These are phyloP conservation scores for Drosophila ogumai DNA, from an alignment of 1,140 invertebrate species.

Conservation along the genomic window DNA sequence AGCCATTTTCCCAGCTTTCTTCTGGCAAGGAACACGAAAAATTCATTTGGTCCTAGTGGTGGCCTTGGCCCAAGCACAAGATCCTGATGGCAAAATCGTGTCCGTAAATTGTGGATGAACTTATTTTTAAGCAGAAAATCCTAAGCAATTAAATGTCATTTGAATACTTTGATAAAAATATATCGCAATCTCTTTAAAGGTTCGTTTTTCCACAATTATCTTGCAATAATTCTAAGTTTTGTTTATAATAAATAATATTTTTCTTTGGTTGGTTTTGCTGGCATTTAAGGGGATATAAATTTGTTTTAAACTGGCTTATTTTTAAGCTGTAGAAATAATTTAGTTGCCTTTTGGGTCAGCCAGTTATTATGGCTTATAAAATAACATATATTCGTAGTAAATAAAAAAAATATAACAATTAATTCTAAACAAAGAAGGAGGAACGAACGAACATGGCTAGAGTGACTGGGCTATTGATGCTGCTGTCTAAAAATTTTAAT, in stretches of 20 bases:
- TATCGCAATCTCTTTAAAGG: not conserved
- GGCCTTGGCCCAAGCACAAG: slow-evolving; percentile 23
- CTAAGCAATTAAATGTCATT: not conserved
- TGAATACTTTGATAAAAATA: not conserved
- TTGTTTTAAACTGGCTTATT: too few relatives aligned
- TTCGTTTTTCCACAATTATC: not conserved
- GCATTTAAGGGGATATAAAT: too few relatives aligned
- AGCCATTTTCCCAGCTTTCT: slow-evolving; percentile 36
- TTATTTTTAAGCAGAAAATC: not conserved
- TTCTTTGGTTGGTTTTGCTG: not conserved
- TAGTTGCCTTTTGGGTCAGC: too few relatives aligned
- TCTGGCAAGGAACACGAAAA: slow-evolving; percentile 31
- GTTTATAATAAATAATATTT: not conserved
- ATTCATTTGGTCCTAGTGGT: slow-evolving; percentile 43
- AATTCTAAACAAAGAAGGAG: too few relatives aligned
- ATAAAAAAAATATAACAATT: not conserved
- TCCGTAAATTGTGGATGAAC: not conserved
- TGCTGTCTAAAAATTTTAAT: too few relatives aligned
- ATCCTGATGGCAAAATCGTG: slow-evolving; percentile 39
- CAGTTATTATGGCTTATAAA: too few relatives aligned
- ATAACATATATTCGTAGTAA: not conserved
- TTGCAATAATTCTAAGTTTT: too few relatives aligned
- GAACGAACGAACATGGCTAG: too few relatives aligned
- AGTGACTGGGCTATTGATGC: too few relatives aligned
- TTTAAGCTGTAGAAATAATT: too few relatives aligned